Evolutionary conservation across 2,113 vertebrate genomes (phyloP).

Genomic region (Phaethon lepturus): DNA sequence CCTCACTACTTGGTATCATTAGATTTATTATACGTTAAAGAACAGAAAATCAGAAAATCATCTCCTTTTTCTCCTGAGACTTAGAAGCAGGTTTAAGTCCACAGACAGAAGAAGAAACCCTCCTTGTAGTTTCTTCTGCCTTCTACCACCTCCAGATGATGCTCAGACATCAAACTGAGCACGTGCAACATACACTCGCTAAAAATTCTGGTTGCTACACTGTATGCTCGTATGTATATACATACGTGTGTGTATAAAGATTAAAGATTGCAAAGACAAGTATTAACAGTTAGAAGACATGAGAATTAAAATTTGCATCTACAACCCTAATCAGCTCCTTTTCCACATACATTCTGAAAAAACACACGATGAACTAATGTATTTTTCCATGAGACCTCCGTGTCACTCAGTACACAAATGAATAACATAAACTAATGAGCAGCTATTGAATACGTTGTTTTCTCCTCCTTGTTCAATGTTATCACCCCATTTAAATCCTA

Average conservation of each 20-base stretch:
- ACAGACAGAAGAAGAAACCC: not conserved
- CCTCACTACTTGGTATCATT: not conserved
- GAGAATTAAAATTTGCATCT: not conserved
- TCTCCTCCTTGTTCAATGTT: not conserved
- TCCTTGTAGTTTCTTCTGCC: not conserved
- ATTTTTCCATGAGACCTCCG: not conserved
- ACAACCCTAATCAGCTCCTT: accelerated
- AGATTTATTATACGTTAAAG: not conserved
- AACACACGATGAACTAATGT: too few relatives aligned
- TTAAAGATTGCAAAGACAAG: not conserved
- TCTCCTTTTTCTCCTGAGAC: not conserved
- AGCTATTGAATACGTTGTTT: not conserved
- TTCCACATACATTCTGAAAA: not conserved
- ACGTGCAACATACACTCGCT: not conserved
- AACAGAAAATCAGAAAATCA: not conserved
- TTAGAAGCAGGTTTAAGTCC: not conserved
- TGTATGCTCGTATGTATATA: not conserved
- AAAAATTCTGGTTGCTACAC: not conserved
- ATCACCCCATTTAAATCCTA: not conserved
- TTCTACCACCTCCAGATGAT: not conserved
- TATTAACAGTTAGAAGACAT: not conserved
- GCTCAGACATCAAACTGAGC: not conserved
- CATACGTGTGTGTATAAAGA: not conserved
- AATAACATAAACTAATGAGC: not conserved
- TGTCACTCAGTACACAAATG: not conserved